Base-by-base conservation (phyloP, 1,140 invertebrate species). In the Neocloeon triangulifer region DNA sequence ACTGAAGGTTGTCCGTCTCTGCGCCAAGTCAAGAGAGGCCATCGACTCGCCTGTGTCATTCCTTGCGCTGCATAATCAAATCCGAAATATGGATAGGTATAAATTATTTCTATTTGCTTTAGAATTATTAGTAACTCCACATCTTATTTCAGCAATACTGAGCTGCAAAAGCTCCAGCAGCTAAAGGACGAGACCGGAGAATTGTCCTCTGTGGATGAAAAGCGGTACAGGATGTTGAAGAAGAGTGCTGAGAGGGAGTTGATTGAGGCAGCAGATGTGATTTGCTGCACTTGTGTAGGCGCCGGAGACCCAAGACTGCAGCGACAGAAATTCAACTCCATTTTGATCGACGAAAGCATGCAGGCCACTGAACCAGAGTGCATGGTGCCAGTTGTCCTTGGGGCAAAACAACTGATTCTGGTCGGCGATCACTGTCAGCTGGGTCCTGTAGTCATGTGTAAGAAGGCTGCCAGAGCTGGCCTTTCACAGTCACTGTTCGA, bases 381-480 rank as follows among this genome's bases (percentile, higher is more conserved):
- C 46, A 94, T 97, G 85, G 91, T 97, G 4, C 89, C 95, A 0
- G 91, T 98, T 0, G 86, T 98, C 1, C 57, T 97, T 2, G 94
- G 95, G n/a, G 91, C 89, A 6, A 79, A 91, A 46, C 73, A 95
- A 53, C 55, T 97, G 1, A 91, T 97, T 35, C 63, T 98, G 0
- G 92, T 98, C 1, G 92, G 95, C 2, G 94, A 99, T 59, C 95
- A 99, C 51, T 99, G 95, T 45, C 94, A 99, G 55, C 59, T 98
- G 17, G 91, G 92, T 0, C 92, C 92, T 1, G 91, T 97, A 0
- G 91, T 97, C 0, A 98, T 98, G 91, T 98, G 92, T 55, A 99
- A 99, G 52, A 96, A 97, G 52, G 92, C 95, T 0, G 88, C 91
- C 0, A 68, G 81, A 32, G 92, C 94, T 16, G 95, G 95, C 0